Evolutionary conservation across 2,113 vertebrate genomes (phyloP).

Genomic region (Lepisosteus oculatus): DNA sequence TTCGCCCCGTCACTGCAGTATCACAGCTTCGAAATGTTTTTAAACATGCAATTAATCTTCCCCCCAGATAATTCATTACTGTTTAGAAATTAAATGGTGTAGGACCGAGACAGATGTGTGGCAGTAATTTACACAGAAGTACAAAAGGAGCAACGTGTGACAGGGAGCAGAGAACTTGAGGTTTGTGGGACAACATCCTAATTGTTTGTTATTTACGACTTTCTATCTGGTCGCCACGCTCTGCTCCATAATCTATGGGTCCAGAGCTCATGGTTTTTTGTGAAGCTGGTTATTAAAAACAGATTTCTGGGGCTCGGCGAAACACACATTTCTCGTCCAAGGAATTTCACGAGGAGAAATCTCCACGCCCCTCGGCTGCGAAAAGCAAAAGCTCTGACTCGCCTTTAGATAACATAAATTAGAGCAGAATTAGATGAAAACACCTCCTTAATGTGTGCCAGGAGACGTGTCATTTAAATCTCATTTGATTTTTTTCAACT

Average conservation of each 20-base stretch:
- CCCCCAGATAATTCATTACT: constrained; percentile 34
- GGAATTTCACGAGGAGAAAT: too few species aligned
- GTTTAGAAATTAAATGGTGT: constrained; percentile 32
- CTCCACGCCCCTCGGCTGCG: too few species aligned
- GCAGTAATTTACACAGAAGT: constrained; percentile 35
- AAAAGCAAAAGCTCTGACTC: too few species aligned
- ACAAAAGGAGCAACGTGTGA: constrained; percentile 26
- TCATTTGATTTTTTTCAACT: too few species aligned
- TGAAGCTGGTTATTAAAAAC: constrained; percentile 31
- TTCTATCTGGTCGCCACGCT: constrained; percentile 8
- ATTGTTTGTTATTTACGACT: constrained; percentile 36
- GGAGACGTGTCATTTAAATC: too few species aligned
- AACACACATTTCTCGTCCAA: too few species aligned
- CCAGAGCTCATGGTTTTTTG: constrained; percentile 15
- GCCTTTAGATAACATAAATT: too few species aligned
- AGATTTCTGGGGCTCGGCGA: constrained; percentile 15
- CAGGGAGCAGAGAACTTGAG: neutral
- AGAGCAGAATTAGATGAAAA: too few species aligned
- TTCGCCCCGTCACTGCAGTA: constrained; percentile 3
- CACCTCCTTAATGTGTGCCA: too few species aligned
- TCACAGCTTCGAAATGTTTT: constrained; percentile 13
- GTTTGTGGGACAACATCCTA: constrained; percentile 19
- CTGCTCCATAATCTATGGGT: constrained; percentile 14
- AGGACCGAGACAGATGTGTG: constrained; percentile 30
- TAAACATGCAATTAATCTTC: constrained; percentile 19